Base-by-base conservation (phyloP, 1,140 invertebrate genomes). In the Drosophila pseudoobscura region DNA sequence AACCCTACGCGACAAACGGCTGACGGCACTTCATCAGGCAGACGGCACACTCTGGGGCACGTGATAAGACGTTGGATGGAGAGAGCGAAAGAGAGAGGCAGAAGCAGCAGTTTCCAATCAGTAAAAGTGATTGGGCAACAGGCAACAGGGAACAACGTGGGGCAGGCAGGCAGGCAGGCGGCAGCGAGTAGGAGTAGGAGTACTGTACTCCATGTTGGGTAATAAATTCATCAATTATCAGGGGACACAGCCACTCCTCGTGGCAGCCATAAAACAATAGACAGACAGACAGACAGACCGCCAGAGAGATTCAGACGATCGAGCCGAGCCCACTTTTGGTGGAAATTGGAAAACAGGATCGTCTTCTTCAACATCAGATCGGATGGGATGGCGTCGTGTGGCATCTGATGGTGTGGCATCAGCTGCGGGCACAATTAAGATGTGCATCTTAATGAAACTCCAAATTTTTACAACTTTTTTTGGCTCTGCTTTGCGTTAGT, bases 191-290 rank as follows among this genome's bases (percentile, higher is more conserved):
- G 9, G 2, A 31, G 31, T 31, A 3, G 29, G 6, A 29, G 29
- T 29, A 29, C 6, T 7, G 29, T 44, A 39, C 55, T 61, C 44
- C 44, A 22, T 31, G 44, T 31, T 45, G 20, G 60, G 49, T 24
- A 63, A 55, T 69, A 69, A 55, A 68, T 66, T 66, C 65, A 56
- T 69, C 62, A 68, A 69, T 68, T 69, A 69, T 46, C 63, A 22
- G 64, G 61, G 50, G 61, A 66, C 61, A 65, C 35, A 47, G 43
- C 41, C 58, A 44, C 64, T 68, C 64, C 61, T 55, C 29, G 8
- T 3, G 55, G n/a, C n/a, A 13, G 41, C n/a, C 54, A 35, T 63
- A 46, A 46, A 66, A 65, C 63, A 64, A 64, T 43, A 66, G 35
- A 51, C 31, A 35, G 31, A 31, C 6, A 31, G 7, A 20, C 20